phyloP scores from a whole-genome alignment of 2,113 vertebrate genomes.

The Helogale parvula region DNA sequence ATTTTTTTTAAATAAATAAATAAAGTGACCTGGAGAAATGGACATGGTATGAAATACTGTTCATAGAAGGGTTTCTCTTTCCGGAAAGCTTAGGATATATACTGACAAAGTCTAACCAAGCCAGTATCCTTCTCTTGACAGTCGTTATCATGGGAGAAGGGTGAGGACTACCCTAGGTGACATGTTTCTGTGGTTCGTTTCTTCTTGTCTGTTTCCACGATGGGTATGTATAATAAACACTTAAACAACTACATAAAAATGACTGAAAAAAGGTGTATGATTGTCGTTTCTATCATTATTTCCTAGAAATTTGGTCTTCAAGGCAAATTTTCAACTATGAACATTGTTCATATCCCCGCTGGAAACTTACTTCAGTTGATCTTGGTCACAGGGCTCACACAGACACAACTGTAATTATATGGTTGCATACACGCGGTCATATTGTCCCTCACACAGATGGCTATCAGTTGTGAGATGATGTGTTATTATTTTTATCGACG shows the following conservation, averaged over 20 bases:
- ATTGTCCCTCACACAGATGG: background rate
- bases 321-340: background rate
- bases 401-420: background rate
- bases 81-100: background rate
- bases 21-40: background rate
- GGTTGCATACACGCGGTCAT: background rate
- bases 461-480: background rate
- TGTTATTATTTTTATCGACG: background rate
- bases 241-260: background rate
- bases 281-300: background rate
- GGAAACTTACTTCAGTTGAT: background rate
- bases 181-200: background rate
- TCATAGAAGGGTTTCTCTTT: background rate
- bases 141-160: background rate
- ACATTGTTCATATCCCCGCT: background rate
- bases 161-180: background rate
- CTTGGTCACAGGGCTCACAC: background rate
- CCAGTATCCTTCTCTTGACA: background rate
- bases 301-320: background rate
- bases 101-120: background rate
- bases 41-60: background rate
- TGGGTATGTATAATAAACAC: background rate
- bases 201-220: background rate
- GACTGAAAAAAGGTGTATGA: background rate
- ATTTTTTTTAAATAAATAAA: too few relatives aligned